Base-by-base conservation (phyloP, 2,113 vertebrate species). In the Podarcis cretensis region DNA sequence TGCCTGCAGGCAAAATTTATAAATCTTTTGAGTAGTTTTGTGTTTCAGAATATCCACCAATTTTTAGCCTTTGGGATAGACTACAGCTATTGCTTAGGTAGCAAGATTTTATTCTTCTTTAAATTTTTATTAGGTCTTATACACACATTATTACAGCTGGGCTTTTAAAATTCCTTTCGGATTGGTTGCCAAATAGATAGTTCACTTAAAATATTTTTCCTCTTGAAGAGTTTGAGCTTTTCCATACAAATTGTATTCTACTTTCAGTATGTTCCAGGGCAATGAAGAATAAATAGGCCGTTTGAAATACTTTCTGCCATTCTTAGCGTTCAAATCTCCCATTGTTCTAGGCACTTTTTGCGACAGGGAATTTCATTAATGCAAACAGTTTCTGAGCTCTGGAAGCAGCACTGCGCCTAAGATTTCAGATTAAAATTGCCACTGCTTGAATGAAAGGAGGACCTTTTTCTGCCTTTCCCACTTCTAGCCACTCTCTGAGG, bases 221-320 rank as follows among this genome's bases (percentile, higher is more conserved):
- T 65, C 25, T 57, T 71, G 35, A 84, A 66, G 66, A 89, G 32
- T 20, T 71, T 16, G 37, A 68, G 40, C 3, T 76, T 80, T 82
- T 74, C 40, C 4, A 81, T 74, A 21, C 54, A 92, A 80, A 32
- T 65, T 54, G 63, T 37, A 85, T 92, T 92, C 77, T 85, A 35
- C 63, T 83, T 92, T 63, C 74, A 89, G 25, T 89, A 25, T 63
- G 27, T 30, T 93, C 89, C 78, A 21, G 88, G 87, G 59, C 75
- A 83, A 0, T 77, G 90, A 92, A 79, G 91, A 90, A 89, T 82
- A 68, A 87, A 71, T 35, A 83, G 48, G 20, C 25, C 80, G 81
- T 91, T 91, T 69, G 81, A 81, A 81, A 86, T 85, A 35, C 59
- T 66, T 90, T 95, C 92, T 92, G 0, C 86, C 91, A 54, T 54